These are phyloP conservation scores for Tetheella fluctuosa DNA, from an alignment of 2,888 invertebrate genomes.

Conservation along the genomic window DNA sequence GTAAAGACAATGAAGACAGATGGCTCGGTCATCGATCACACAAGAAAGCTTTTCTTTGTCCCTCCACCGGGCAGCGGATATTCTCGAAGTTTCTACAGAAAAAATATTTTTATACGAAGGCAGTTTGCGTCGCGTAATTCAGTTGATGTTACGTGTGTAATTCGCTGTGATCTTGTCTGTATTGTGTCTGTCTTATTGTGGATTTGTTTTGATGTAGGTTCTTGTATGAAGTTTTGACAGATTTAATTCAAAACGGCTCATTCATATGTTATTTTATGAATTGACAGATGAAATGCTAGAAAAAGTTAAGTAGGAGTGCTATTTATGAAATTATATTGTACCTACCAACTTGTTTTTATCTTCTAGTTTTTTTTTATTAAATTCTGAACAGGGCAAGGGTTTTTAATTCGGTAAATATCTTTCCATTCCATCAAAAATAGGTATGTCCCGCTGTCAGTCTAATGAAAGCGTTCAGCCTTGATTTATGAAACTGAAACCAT, in stretches of 20 bases:
- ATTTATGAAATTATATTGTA: background rate
- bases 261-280: background rate
- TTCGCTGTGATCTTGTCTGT: background rate
- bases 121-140: background rate
- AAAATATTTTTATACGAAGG: background rate
- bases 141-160: background rate
- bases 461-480: no score
- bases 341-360: no score
- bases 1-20: constrained; percentile 17
- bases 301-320: background rate
- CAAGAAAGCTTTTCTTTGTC: constrained; percentile 5
- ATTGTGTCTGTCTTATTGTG: background rate
- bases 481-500: no score
- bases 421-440: no score
- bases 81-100: background rate
- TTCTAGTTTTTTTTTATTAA: no score
- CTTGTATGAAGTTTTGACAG: constrained; percentile 2
- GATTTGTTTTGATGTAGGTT: constrained; percentile 7
- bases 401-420: no score
- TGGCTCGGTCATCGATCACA: constrained; percentile 16
- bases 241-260: background rate
- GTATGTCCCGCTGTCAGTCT: no score
- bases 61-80: background rate
- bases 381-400: no score
- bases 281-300: background rate